phyloP scores from a whole-genome alignment of 2,797 vertebrate species.

The Siniperca obscura region DNA sequence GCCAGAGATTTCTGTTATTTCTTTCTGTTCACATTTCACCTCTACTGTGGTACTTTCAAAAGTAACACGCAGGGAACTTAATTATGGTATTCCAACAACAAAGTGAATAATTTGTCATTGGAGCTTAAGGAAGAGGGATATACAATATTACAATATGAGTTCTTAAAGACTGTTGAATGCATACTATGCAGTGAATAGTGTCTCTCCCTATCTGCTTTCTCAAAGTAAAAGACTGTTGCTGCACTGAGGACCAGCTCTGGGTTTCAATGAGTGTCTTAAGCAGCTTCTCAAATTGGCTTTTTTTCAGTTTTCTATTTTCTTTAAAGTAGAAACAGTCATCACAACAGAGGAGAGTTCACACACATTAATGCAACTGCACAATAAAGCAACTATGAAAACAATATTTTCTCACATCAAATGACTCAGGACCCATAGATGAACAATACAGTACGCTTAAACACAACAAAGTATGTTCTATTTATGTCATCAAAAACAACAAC shows the following conservation, averaged over 20 bases:
- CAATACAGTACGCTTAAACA: not conserved
- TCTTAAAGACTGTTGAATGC: constrained; percentile 26
- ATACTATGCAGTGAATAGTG: constrained; percentile 28
- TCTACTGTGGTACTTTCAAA: constrained; percentile 20
- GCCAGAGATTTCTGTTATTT: constrained; percentile 2
- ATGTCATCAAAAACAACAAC: constrained; percentile 25
- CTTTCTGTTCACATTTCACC: constrained; percentile 27
- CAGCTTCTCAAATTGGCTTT: constrained; percentile 31
- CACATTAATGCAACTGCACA: not conserved
- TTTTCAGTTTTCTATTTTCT: constrained; percentile 3
- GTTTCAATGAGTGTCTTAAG: constrained; percentile 48
- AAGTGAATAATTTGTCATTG: constrained; percentile 30
- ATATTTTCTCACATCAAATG: not conserved
- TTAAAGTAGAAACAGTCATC: not conserved
- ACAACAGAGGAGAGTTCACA: not conserved
- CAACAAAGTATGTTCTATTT: not conserved
- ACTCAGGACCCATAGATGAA: not conserved
- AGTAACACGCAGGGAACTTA: constrained; percentile 14
- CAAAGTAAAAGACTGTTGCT: constrained; percentile 34
- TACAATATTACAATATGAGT: constrained; percentile 18
- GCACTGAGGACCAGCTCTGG: constrained; percentile 25
- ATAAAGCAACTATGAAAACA: not conserved
- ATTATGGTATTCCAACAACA: constrained; percentile 18
- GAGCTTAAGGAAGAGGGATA: constrained; percentile 31
- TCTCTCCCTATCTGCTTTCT: constrained; percentile 29